Evolutionary conservation across 1,140 invertebrate genomes (phyloP).

Genomic region (Pogonognathellus flavescens): DNA sequence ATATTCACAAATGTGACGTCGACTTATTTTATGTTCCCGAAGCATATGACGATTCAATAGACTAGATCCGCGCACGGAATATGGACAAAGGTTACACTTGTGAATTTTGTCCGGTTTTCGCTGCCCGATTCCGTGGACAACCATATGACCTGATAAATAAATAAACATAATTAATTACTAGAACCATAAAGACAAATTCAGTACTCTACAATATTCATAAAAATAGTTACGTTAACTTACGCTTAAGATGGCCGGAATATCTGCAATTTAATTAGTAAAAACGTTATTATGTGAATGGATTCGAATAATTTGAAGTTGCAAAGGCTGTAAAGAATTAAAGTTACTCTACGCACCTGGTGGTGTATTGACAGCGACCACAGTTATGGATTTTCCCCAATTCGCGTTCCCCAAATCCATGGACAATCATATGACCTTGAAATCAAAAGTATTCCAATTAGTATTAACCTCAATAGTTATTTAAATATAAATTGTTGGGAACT

Average conservation of each 20-base stretch:
- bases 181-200: background rate
- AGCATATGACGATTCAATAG: constrained; percentile 44
- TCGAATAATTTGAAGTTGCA: background rate
- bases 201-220: too few relatives aligned
- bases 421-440: constrained; percentile 2
- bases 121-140: constrained; percentile 25
- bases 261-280: background rate
- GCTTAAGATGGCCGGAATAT: constrained; percentile 30
- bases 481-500: background rate
- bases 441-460: too few relatives aligned
- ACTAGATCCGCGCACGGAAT: constrained; percentile 40
- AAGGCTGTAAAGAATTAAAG: background rate
- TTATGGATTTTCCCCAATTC: constrained; percentile 37
- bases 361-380: constrained; percentile 14
- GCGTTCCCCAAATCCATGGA: constrained; percentile 19
- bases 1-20: constrained; percentile 34
- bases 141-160: background rate
- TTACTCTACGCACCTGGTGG: background rate
- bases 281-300: background rate
- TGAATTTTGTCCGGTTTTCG: constrained; percentile 33
- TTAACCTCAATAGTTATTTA: too few relatives aligned
- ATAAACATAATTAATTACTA: background rate
- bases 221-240: background rate
- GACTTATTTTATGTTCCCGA: constrained; percentile 39
- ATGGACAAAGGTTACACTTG: constrained; percentile 32